Base-by-base conservation (phyloP, 2,888 invertebrate species). In the Cosmia pyralina region DNA sequence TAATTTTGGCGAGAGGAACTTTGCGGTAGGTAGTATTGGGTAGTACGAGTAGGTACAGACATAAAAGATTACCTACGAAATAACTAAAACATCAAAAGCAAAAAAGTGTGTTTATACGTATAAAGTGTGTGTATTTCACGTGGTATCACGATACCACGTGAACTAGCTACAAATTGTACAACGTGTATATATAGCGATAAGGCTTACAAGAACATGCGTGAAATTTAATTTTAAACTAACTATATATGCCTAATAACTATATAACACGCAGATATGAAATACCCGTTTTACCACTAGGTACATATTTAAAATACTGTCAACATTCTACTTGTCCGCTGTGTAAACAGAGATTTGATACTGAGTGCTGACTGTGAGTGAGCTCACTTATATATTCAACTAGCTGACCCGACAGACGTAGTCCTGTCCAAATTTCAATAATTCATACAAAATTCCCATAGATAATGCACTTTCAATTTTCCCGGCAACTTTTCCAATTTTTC, bases 201-300 rank as follows among this genome's bases (percentile, higher is more conserved):
- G 19, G 46, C 1, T 6, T 41, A n/a, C n/a, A n/a, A n/a, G 34
- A 41, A 15, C 6, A 52, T 34, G 11, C n/a, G 22, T 59, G 50
- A 59, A 50, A 59, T 59, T 28, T 50, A 50, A 34, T 73, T 72
- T 72, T 48, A 28, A 48, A 58, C 19, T 7, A 15, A 70, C 28
- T 28, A 28, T 28, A 28, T 2, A 28, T 28, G 28, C 28, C 28
- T 28, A 28, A 28, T 28, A 28, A 28, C 38, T 2, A 13, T 13
- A 15, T 44, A 69, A 17, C 17, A 34, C n/a, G n/a, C 19, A 46
- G 2, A 59, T 13, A 60, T 38, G 50, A 62, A 60, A 58, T 44
- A 50, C 75, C 22, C 8, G n/a, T 55, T 53, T 60, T 11, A n/a
- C 28, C 41, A 11, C 28, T 28, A n/a, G n/a, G n/a, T n/a, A 28